These are phyloP conservation scores for Saturnia japonica DNA, from an alignment of 2,888 invertebrate genomes.

Conservation along the genomic window DNA sequence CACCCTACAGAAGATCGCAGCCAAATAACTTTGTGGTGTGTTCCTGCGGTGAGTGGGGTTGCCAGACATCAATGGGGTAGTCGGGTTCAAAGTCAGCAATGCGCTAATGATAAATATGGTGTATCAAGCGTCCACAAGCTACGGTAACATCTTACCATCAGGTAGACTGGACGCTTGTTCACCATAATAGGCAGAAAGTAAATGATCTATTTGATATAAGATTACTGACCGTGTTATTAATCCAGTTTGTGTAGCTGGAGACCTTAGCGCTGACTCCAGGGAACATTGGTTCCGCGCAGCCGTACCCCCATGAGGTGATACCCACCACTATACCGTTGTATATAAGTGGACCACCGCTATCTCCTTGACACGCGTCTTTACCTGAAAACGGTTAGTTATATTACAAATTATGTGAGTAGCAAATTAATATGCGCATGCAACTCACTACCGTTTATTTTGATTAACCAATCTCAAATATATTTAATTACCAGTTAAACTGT, in stretches of 20 bases:
- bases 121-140: no score
- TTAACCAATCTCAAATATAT: no score
- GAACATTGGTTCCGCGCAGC: conserved; percentile 72
- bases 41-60: no score
- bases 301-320: conserved; percentile 80
- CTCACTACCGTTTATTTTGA: background rate
- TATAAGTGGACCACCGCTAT: conserved; percentile 80
- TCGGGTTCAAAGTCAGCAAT: no score
- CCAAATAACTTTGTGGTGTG: no score
- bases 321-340: conserved; percentile 72
- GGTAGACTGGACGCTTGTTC: no score
- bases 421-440: background rate
- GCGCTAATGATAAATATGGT: no score
- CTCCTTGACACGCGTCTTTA: conserved; percentile 75
- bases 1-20: no score
- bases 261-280: conserved; percentile 81
- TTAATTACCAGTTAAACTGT: no score
- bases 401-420: no score
- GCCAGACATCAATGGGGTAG: no score
- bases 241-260: conserved; percentile 62
- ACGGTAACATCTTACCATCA: no score
- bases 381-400: conserved; percentile 39
- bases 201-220: background rate
- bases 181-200: background rate
- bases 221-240: conserved; percentile 49